Base-by-base conservation (phyloP, 2,113 vertebrate genomes). In the Dinomys branickii region DNA sequence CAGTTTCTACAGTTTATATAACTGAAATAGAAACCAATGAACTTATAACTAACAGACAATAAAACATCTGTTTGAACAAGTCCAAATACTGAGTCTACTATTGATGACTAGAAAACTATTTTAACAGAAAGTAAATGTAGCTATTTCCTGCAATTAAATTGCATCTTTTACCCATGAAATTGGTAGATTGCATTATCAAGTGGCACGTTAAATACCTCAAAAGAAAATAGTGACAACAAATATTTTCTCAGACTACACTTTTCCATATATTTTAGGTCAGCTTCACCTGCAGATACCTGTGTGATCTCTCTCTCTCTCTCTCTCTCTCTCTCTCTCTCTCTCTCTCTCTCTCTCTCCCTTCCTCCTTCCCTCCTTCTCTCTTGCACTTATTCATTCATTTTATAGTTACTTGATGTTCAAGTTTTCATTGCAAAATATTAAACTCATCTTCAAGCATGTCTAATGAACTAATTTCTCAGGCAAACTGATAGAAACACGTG, bases 301-400 rank as follows among this genome's bases (percentile, higher is more conserved):
- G 38, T 75, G 41, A 33, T 10, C 9, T 24, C 19, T 50, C 4
- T 52, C 5, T 28, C 4, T 52, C 5, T 28, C 71, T 77, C 71
- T 50, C 41, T 58, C 52, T 82, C 20, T 77, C 3, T n/a, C 16
- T n/a, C 71, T 77, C 30, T 47, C 28, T 56, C 78, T 81, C 33
- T 81, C 19, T 52, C 20, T 56, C 20, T 7, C 22, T 58, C 24
- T 71, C n/a, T 73, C 69, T 41, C n/a, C n/a, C n/a, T n/a, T n/a
- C n/a, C n/a, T n/a, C n/a, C n/a, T n/a, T n/a, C n/a, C n/a, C n/a
- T n/a, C n/a, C n/a, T n/a, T n/a, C 38, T 1, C 0, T 77, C 26
- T 4, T 47, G 5, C 3, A 24, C 41, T 91, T 80, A 88, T 75
- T 91, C 38, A 77, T 54, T 92, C 26, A 44, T 97, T 87, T 96